These are phyloP conservation scores for Nothocercus julius DNA, from an alignment of 2,113 vertebrate genomes.

Conservation along the genomic window DNA sequence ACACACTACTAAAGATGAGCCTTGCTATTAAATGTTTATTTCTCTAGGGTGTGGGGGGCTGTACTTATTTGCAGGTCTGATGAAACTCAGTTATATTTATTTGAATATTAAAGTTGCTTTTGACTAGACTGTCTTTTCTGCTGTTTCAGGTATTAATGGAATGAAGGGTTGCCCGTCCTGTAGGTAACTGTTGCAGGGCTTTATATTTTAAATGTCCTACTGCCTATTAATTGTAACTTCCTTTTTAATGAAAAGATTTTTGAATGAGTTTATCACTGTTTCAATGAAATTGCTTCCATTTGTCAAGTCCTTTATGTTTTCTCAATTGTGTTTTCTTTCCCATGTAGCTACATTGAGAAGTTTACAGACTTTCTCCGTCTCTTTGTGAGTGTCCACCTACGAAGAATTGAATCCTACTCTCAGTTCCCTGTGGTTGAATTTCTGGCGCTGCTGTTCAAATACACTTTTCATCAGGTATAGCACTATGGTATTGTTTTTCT, in stretches of 20 bases:
- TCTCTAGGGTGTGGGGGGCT: background rate
- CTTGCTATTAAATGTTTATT: background rate
- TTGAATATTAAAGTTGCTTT: constrained; percentile 75
- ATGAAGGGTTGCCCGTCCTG: constrained; percentile 75
- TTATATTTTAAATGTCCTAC: constrained; percentile 70
- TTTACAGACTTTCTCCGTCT: constrained; percentile 97
- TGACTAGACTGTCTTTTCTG: constrained; percentile 75
- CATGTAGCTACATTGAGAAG: constrained; percentile 94
- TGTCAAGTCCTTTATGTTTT: background rate
- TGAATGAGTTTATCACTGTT: constrained; percentile 7
- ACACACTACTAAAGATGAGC: background rate
- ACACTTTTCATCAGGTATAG: constrained; percentile 97
- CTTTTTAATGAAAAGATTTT: constrained; percentile 39
- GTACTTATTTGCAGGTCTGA: constrained; percentile 22
- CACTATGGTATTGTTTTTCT: rapidly evolving
- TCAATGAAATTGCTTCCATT: constrained; percentile 15
- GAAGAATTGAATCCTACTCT: constrained; percentile 94
- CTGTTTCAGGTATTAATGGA: constrained; percentile 82
- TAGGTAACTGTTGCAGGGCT: constrained; percentile 80
- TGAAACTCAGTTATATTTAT: background rate
- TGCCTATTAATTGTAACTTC: constrained; percentile 22
- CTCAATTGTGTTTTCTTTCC: constrained; percentile 53
- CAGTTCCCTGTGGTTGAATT: constrained; percentile 98
- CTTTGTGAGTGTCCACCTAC: constrained; percentile 95
- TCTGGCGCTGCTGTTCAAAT: constrained; percentile 94